Percentiles rank a stretch among this genome's conserved stretches.
These are phyloP conservation scores for Salvelinus alpinus DNA, from an alignment of 2,113 vertebrate genomes.

Conservation along the genomic window DNA sequence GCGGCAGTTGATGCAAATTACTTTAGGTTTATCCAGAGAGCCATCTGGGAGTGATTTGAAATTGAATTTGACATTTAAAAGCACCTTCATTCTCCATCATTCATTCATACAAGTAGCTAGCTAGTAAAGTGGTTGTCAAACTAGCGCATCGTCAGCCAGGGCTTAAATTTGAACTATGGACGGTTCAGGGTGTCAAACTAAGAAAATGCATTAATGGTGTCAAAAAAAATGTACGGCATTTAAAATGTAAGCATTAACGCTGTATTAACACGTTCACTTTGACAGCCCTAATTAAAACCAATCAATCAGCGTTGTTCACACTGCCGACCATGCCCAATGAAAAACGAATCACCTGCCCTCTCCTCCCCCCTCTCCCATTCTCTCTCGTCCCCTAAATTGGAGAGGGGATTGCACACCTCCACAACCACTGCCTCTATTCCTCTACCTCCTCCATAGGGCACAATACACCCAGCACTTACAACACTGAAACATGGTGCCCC, in stretches of 20 bases:
- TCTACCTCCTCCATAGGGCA: slow-evolving; percentile 6
- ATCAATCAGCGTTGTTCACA: slow-evolving; percentile 61
- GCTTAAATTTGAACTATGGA: too few species aligned
- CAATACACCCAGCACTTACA: slow-evolving; percentile 14
- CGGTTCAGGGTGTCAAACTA: too few species aligned
- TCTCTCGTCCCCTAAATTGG: not conserved
- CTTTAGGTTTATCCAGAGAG: too few species aligned
- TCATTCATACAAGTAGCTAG: too few species aligned
- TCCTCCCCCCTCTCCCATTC: not conserved
- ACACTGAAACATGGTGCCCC: not conserved
- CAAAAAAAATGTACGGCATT: not conserved
- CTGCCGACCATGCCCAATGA: slow-evolving; percentile 37
- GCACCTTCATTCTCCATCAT: too few species aligned
- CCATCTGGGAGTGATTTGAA: too few species aligned
- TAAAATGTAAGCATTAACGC: not conserved
- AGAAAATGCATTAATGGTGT: too few species aligned
- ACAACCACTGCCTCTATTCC: slow-evolving; percentile 1
- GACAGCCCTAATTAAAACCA: slow-evolving; percentile 42
- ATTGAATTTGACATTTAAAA: too few species aligned
- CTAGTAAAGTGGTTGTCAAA: too few species aligned
- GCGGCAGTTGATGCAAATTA: too few species aligned
- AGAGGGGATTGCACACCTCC: not conserved
- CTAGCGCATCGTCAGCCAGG: too few species aligned
- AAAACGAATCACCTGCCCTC: slow-evolving; percentile 20
- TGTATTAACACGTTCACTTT: not conserved